Percentiles rank a stretch among this genome's conserved stretches.
These are phyloP conservation scores for Mus minutoides DNA, from an alignment of 2,797 vertebrate genomes.

Conservation along the genomic window DNA sequence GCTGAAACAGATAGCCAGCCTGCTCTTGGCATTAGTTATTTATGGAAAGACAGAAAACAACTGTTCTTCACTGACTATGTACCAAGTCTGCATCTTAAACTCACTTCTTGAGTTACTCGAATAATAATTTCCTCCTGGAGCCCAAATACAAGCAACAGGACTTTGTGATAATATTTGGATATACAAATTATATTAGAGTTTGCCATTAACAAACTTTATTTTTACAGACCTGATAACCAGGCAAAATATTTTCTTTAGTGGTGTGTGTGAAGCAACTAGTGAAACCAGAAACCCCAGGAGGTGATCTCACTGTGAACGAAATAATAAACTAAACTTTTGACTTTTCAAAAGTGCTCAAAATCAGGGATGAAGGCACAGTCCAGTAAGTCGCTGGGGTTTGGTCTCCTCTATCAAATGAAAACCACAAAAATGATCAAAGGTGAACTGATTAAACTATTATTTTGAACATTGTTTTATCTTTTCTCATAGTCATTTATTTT, in stretches of 20 bases:
- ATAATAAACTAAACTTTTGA: conserved; percentile 63
- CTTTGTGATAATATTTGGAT: conserved; percentile 64
- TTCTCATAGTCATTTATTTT: conserved; percentile 49
- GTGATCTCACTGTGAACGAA: conserved; percentile 64
- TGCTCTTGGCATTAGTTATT: conserved; percentile 79
- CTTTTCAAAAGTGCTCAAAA: conserved; percentile 37
- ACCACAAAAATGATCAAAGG: neutral
- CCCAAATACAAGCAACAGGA: conserved; percentile 54
- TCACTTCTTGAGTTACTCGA: conserved; percentile 59
- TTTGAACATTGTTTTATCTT: conserved; percentile 35
- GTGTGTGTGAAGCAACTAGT: conserved; percentile 53
- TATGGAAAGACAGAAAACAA: conserved; percentile 78
- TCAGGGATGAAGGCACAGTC: neutral
- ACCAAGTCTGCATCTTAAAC: conserved; percentile 64
- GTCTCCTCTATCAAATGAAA: neutral
- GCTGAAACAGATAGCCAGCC: conserved; percentile 75
- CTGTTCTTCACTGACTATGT: conserved; percentile 69
- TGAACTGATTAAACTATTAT: neutral
- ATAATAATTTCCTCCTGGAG: conserved; percentile 63
- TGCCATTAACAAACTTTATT: conserved; percentile 35
- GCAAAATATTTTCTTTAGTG: conserved; percentile 62
- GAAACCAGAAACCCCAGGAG: conserved; percentile 73
- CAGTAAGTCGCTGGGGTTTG: neutral
- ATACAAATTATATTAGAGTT: conserved; percentile 61
- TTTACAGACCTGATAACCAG: conserved; percentile 40